Conservation (phyloP, 2,888 invertebrate genomes). For the Dynastes hyllus region DNA sequence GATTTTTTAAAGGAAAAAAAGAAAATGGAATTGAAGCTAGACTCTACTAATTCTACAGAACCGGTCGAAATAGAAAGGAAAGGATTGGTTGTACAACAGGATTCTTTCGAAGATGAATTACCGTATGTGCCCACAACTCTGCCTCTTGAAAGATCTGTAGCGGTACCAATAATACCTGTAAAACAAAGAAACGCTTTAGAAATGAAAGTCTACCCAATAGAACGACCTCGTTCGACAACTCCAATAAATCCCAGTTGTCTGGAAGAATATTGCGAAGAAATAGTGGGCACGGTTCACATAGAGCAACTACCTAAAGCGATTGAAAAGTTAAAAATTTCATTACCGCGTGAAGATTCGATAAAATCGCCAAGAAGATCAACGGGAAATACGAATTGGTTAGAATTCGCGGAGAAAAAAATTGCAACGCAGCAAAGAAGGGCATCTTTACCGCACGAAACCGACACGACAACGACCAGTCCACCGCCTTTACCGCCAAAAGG, state of each 20-base stretch:
- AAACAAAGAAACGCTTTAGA: conserved; percentile 79
- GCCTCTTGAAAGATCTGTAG: conserved; percentile 88
- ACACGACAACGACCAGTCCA: conserved; percentile 69
- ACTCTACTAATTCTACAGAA: conserved; percentile 73
- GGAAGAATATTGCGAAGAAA: conserved; percentile 79
- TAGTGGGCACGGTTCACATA: conserved; percentile 63
- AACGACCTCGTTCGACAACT: conserved; percentile 83
- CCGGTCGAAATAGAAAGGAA: conserved; percentile 82
- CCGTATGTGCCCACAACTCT: conserved; percentile 94
- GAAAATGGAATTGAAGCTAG: conserved; percentile 58
- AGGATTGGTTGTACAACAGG: conserved; percentile 84
- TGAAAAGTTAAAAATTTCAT: conserved; percentile 81
- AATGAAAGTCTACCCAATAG: conserved; percentile 81
- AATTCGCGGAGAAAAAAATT: conserved; percentile 79
- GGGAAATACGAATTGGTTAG: conserved; percentile 73
- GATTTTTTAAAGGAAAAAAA: conserved; percentile 68
- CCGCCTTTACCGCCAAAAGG: conserved; percentile 72
- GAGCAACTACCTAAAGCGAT: conserved; percentile 68
- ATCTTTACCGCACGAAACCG: conserved; percentile 58
- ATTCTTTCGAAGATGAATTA: conserved; percentile 88
- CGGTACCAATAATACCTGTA: conserved; percentile 87
- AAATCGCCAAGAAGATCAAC: conserved; percentile 74
- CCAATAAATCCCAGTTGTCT: conserved; percentile 82
- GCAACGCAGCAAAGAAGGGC: conserved; percentile 65
- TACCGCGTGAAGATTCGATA: conserved; percentile 74